Base-by-base conservation (phyloP, 2,888 invertebrate species). In the Diploptera punctata region DNA sequence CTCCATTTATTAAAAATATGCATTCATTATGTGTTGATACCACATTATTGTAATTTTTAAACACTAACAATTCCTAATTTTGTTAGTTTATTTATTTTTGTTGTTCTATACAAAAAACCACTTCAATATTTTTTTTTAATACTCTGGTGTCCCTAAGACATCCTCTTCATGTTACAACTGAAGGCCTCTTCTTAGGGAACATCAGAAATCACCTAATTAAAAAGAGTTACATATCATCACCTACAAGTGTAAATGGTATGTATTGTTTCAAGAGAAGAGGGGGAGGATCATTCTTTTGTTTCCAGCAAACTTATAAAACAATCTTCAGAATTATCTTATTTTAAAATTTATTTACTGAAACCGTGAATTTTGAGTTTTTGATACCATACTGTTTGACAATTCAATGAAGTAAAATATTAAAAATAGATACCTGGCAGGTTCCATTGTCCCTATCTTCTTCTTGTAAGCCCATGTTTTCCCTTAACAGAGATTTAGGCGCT, bases 1-100 rank as follows among this genome's bases (percentile, higher is more conserved):
- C 38, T 71, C 71, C 67, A 71, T 71, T 71, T 71, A 71, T 71
- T 71, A 71, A 71, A 71, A 71, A 71, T 71, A 71, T 71, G 71
- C 61, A 71, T 60, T 43, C 54, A 70, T 33, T 29, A 26, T 26
- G 61, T 68, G 38, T 69, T 10, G 16, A 60, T 43, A 43, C 26
- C 60, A 69, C 24, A 68, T 54, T 68, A 68, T 54, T 62, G 62
- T 44, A 44, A 26, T 24, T 26, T 65, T 47, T 26, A 65, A 47
- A 44, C 47, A 57, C 69, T 69, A 69, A 60, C 29, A 57, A 57
- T 38, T 54, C 24, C 69, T 69, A 69, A 68, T 68, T 43, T 57
- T 52, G 54, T 54, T 68, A 38, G 57, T 43, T 69, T 3, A 43
- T 57, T n/a, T n/a, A n/a, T 31, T 24, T 54, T 38, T 38, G 21